Conservation (phyloP, 2,797 vertebrate genomes). For the Cacajao melanocephalus region DNA sequence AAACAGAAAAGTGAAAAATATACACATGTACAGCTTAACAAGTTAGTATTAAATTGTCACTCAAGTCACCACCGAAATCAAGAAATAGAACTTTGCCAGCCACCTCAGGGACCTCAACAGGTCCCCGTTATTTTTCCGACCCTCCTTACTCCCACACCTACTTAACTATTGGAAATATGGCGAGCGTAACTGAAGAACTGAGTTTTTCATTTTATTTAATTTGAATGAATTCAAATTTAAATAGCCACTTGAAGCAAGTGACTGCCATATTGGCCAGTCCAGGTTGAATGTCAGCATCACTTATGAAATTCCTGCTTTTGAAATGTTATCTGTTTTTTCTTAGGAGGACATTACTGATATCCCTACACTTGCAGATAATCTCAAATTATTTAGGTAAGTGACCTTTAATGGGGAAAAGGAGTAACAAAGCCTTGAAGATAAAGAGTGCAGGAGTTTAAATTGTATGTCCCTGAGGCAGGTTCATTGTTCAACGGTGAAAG, state of each 20-base stretch:
- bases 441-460: not conserved
- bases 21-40: not conserved
- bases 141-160: not conserved
- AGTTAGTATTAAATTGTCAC: not conserved
- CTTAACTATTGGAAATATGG: not conserved
- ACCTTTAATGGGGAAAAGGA: conserved; percentile 33
- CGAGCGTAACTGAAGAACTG: not conserved
- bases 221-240: not conserved
- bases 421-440: conserved; percentile 18
- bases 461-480: not conserved
- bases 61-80: not conserved
- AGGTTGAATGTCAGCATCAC: not conserved
- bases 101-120: not conserved
- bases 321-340: conserved; percentile 80
- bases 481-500: not conserved
- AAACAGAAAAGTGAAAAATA: not conserved
- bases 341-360: conserved; percentile 99
- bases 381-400: conserved; percentile 95
- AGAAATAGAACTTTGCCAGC: not conserved
- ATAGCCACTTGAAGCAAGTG: not conserved
- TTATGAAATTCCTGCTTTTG: conserved; percentile 2
- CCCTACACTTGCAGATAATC: conserved; percentile 94
- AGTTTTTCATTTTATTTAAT: conserved; percentile 18
- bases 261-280: not conserved
- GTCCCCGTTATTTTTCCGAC: rapidly evolving